Evolutionary conservation across 2,888 invertebrate species (phyloP), one percentile per base, ranked within the genome.

Genomic region (Drosophila mettleri): DNA sequence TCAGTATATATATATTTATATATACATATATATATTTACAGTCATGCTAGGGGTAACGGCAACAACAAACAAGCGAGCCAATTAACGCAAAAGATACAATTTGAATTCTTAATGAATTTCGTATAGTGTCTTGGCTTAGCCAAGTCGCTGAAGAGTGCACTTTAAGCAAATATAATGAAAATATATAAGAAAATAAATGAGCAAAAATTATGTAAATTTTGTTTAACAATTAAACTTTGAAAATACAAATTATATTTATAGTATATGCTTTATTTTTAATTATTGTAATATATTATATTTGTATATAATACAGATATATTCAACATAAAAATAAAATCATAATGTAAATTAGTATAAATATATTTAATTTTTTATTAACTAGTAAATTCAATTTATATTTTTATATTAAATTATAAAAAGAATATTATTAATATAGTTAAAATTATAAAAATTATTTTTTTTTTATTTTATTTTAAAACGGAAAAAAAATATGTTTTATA

Each of bases 1-100:
- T 6, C 48, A 10, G 39, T 12, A 43, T 24, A 49, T 33, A 33
- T n/a, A 33, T 10, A 39, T 55, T 41, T 43, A 27, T 18, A 46
- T 62, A 55, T 20, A 18, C 1, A 39, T n/a, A 39, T 16, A 43
- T 24, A 49, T 38, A 20, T 22, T 34, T 20, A 24, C 14, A 46
- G 22, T 41, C 43, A 22, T 49, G 55, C 39, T 36, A 51, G 27
- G 70, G 45, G 52, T 57, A 65, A 65, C 79, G 54, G 60, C 58
- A 68, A 70, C 54, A 83, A 81, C 74, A 73, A 81, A 84, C 84
- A 84, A 86, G 73, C 74, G 51, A 77, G 77, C 81, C 88, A 87
- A 87, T 86, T 86, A 86, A 84, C 70, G 67, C 70, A 77, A 69
- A 83, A 87, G 71, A 79, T 86, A 86, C 78, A 81, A 81, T 77